phyloP scores from a whole-genome alignment of 1,140 invertebrate genomes.

The Berghia stephanieae region DNA sequence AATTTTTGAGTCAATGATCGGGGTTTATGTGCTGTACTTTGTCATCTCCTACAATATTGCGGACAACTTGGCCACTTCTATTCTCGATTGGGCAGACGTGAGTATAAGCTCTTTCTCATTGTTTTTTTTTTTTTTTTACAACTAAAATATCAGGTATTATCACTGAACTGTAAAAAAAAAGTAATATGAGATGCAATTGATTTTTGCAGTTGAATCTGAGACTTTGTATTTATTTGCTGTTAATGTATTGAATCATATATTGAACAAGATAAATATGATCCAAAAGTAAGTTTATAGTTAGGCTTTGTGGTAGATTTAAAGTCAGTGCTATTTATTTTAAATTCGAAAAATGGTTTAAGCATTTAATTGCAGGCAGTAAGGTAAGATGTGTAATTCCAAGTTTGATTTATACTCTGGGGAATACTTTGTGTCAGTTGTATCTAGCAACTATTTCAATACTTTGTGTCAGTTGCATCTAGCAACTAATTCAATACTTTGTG shows the following conservation, averaged over 20 bases:
- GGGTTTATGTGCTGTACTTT: slow-evolving; percentile 32
- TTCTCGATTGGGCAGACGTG: slow-evolving; percentile 46
- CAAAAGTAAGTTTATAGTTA: neutral
- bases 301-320: too few species aligned
- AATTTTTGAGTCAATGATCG: slow-evolving; percentile 39
- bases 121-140: neutral
- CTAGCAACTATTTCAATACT: neutral
- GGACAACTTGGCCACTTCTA: slow-evolving; percentile 29
- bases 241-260: neutral
- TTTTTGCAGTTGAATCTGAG: neutral
- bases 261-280: neutral
- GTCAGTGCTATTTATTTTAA: too few species aligned
- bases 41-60: slow-evolving; percentile 29
- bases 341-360: too few species aligned
- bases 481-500: neutral
- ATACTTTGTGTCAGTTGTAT: neutral
- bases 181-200: neutral
- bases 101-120: slow-evolving; percentile 4
- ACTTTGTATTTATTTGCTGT: neutral
- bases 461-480: neutral
- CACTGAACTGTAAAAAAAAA: neutral
- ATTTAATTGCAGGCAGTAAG: too few species aligned
- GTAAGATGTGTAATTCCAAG: neutral
- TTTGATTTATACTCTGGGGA: neutral
- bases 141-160: neutral